Conservation (phyloP, 1,140 invertebrate genomes). For the Microplitis demolitor region DNA sequence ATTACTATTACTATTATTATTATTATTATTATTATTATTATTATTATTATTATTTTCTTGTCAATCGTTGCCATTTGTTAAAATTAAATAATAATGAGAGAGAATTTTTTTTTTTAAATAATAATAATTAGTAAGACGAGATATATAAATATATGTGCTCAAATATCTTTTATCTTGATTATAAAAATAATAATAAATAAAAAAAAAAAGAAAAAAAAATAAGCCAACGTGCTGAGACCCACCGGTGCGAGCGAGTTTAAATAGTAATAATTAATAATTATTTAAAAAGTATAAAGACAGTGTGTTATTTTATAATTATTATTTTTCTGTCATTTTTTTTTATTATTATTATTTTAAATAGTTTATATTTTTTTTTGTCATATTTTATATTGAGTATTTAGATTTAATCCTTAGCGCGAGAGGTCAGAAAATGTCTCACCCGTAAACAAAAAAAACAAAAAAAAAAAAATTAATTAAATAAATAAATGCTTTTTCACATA, state of each 20-base stretch:
- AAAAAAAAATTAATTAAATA: too few relatives aligned
- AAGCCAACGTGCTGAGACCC: background rate
- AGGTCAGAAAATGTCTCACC: too few relatives aligned
- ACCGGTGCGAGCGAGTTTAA: constrained; percentile 10
- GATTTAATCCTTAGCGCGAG: too few relatives aligned
- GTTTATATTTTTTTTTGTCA: background rate
- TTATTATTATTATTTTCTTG: constrained; percentile 40
- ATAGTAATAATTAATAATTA: background rate
- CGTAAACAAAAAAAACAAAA: too few relatives aligned
- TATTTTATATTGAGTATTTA: background rate
- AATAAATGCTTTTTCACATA: too few relatives aligned
- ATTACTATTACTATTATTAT: constrained; percentile 14
- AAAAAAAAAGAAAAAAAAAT: background rate
- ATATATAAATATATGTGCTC: constrained; percentile 17
- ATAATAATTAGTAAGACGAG: constrained; percentile 42
- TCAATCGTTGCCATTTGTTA: constrained; percentile 46
- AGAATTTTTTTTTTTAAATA: constrained; percentile 24
- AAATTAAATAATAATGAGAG: background rate
- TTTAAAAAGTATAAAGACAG: background rate
- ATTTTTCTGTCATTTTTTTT: background rate
- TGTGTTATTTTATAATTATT: background rate
- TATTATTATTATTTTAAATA: background rate
- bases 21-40: constrained; percentile 31
- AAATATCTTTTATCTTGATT: background rate
- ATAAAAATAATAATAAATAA: background rate